Evolutionary conservation across 2,797 vertebrate species (phyloP).

Genomic region (Cryptoprocta ferox): DNA sequence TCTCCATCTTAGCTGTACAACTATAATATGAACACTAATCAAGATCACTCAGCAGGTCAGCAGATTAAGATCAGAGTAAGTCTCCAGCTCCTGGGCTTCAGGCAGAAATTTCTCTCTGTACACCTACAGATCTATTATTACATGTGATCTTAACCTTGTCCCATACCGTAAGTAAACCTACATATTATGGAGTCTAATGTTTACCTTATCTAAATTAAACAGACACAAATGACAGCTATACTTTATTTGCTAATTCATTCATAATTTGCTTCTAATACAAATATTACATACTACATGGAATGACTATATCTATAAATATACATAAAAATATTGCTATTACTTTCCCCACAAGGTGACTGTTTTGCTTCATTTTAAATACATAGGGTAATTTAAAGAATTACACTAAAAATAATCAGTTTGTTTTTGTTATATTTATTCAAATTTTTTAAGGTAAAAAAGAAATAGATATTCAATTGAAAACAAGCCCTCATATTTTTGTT

Average conservation of each 20-base stretch:
- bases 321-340: background rate
- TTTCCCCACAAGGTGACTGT: background rate
- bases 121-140: slow-evolving; percentile 3
- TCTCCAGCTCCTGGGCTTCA: slow-evolving; percentile 4
- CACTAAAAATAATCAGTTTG: background rate
- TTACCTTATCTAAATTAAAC: slow-evolving; percentile 26
- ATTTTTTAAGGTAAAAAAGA: background rate
- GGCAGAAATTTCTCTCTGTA: slow-evolving; percentile 40
- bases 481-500: background rate
- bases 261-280: slow-evolving; percentile 57
- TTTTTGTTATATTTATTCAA: background rate
- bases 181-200: background rate
- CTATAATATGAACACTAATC: slow-evolving; percentile 75
- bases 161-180: background rate
- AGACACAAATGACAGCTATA: background rate
- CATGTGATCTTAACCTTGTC: background rate
- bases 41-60: slow-evolving; percentile 80
- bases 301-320: background rate
- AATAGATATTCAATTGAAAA: slow-evolving; percentile 30
- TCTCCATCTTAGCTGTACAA: slow-evolving; percentile 68
- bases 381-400: background rate
- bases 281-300: slow-evolving; percentile 28
- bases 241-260: background rate
- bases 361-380: slow-evolving; percentile 42
- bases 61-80: slow-evolving; percentile 74